A percentile compares a stretch with the other conserved stretches of the same genome.
These are phyloP conservation scores for Seison nebaliae DNA, from an alignment of 1,140 invertebrate species.

Conservation along the genomic window DNA sequence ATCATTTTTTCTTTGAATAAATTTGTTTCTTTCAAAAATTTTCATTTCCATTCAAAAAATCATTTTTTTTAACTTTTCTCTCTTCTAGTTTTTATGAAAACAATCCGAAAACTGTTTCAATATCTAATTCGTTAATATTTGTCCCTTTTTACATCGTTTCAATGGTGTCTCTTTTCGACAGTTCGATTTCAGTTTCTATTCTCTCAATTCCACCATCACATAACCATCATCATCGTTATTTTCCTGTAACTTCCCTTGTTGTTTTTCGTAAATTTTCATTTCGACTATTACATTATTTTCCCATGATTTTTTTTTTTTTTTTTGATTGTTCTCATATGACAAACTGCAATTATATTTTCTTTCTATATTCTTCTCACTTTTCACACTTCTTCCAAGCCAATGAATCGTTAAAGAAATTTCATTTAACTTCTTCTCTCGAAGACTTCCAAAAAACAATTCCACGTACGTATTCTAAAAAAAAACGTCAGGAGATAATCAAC, in stretches of 20 bases:
- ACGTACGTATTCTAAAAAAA: neutral
- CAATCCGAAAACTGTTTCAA: neutral
- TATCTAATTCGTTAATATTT: neutral
- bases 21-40: neutral
- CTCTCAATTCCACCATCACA: neutral
- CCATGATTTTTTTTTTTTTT: no score
- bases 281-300: no score
- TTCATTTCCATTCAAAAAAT: neutral
- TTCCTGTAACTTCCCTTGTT: no score
- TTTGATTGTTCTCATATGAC: no score
- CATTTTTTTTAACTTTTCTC: neutral
- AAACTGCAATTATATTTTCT: no score
- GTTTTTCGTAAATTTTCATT: no score
- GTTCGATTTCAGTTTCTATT: neutral
- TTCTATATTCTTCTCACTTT: no score
- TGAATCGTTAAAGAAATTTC: no score
- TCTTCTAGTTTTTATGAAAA: neutral
- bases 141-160: neutral
- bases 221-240: no score
- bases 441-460: neutral
- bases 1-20: neutral
- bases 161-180: neutral
- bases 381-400: no score
- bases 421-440: no score
- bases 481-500: neutral